These are phyloP conservation scores for Eupsilia transversa DNA, from an alignment of 2,888 invertebrate species.

Conservation along the genomic window DNA sequence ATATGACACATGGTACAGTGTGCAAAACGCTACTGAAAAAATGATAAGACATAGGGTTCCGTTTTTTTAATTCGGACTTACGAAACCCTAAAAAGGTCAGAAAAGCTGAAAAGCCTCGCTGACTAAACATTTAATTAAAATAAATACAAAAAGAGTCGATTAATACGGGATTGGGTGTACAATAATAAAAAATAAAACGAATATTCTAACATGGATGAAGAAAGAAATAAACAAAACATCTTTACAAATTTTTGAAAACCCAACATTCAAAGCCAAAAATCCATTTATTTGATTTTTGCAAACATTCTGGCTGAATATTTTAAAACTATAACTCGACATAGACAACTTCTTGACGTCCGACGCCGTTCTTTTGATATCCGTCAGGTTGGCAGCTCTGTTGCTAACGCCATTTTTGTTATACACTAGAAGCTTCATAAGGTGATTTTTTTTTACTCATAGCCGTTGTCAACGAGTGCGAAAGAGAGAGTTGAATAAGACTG, in stretches of 20 bases:
- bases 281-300: slow-evolving; percentile 19
- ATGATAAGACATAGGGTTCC: too few relatives aligned
- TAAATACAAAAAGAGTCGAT: too few relatives aligned
- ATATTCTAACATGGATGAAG: not conserved
- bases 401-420: slow-evolving; percentile 91
- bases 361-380: slow-evolving; percentile 86
- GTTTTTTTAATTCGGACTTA: too few relatives aligned
- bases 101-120: not conserved
- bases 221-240: too few relatives aligned
- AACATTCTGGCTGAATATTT: slow-evolving; percentile 68
- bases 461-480: slow-evolving; percentile 79
- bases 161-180: too few relatives aligned
- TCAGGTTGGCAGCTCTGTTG: slow-evolving; percentile 87
- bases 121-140: too few relatives aligned
- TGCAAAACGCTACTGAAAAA: too few relatives aligned
- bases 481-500: slow-evolving; percentile 78
- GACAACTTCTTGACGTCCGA: slow-evolving; percentile 89
- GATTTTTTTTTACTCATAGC: slow-evolving; percentile 86
- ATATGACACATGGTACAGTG: too few relatives aligned
- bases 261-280: not conserved
- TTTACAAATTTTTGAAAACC: not conserved
- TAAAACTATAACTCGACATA: slow-evolving; percentile 80
- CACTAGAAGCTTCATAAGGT: slow-evolving; percentile 88
- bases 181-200: not conserved
- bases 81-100: not conserved